phyloP scores from a whole-genome alignment of 2,797 vertebrate genomes.

The Ambastaia sidthimunki region DNA sequence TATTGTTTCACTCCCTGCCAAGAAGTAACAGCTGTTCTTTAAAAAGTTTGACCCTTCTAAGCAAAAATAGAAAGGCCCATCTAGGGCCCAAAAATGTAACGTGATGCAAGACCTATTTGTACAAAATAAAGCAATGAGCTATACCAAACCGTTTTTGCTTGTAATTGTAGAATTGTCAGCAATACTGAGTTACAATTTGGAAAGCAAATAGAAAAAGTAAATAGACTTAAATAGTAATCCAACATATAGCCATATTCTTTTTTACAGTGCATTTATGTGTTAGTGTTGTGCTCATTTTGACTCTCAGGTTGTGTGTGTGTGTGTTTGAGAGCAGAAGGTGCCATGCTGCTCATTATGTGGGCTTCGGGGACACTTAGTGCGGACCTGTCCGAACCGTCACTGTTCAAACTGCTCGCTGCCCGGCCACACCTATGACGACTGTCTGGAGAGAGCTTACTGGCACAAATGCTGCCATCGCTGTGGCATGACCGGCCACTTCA shows the following conservation, averaged over 20 bases:
- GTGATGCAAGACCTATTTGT: not conserved
- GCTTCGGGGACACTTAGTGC: slow-evolving; percentile 76
- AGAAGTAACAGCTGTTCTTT: too few relatives aligned
- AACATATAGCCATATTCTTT: too few relatives aligned
- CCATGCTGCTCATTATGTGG: slow-evolving; percentile 86
- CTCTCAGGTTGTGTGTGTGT: slow-evolving; percentile 42
- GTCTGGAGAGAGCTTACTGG: slow-evolving; percentile 84
- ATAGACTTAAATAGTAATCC: too few relatives aligned
- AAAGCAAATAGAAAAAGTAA: too few relatives aligned
- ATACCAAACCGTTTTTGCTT: not conserved
- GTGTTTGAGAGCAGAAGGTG: slow-evolving; percentile 75
- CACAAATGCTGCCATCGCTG: slow-evolving; percentile 88
- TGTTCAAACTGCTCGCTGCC: slow-evolving; percentile 90
- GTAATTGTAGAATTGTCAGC: not conserved
- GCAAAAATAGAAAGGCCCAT: too few relatives aligned
- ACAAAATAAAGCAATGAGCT: not conserved
- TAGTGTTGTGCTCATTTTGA: not conserved
- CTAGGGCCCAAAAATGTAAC: not conserved
- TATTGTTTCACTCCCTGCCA: too few relatives aligned
- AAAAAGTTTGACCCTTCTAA: too few relatives aligned
- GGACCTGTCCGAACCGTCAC: slow-evolving; percentile 81
- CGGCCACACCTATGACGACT: slow-evolving; percentile 80
- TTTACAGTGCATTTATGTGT: not conserved
- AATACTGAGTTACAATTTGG: not conserved
- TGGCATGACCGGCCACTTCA: slow-evolving; percentile 86